Percentiles rank a stretch among this genome's conserved stretches.
phyloP scores from a whole-genome alignment of 2,113 vertebrate genomes.

The Euleptes europaea region DNA sequence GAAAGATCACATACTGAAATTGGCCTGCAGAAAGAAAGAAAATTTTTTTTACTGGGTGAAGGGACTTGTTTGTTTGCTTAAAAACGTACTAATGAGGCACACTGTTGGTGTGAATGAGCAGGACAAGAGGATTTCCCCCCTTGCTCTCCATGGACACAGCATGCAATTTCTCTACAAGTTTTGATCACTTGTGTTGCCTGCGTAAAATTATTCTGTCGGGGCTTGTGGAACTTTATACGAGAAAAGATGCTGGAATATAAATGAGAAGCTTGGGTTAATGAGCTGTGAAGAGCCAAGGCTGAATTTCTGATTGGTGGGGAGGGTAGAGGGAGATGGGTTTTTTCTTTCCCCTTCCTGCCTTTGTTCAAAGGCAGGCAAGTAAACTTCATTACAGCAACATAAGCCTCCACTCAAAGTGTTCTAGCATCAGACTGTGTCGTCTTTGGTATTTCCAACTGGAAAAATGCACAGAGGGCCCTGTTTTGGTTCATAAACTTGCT shows the following conservation, averaged over 20 bases:
- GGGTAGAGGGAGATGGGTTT: background rate
- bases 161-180: constrained; percentile 27
- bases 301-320: constrained; percentile 27
- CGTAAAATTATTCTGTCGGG: constrained; percentile 39
- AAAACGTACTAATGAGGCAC: background rate
- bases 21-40: background rate
- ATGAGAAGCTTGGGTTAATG: constrained; percentile 38
- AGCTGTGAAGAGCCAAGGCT: constrained; percentile 30
- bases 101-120: background rate
- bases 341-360: background rate
- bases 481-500: background rate
- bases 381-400: background rate
- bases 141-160: background rate
- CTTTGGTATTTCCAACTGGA: background rate
- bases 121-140: background rate
- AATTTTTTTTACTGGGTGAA: background rate
- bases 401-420: constrained; percentile 2
- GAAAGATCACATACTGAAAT: rapidly evolving
- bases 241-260: constrained; percentile 28
- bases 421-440: background rate
- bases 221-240: constrained; percentile 5
- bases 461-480: background rate
- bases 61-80: background rate
- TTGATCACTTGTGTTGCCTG: constrained; percentile 40
- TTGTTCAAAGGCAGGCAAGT: background rate